Conservation (phyloP, 2,113 vertebrate genomes). For the Microtus montanus region DNA sequence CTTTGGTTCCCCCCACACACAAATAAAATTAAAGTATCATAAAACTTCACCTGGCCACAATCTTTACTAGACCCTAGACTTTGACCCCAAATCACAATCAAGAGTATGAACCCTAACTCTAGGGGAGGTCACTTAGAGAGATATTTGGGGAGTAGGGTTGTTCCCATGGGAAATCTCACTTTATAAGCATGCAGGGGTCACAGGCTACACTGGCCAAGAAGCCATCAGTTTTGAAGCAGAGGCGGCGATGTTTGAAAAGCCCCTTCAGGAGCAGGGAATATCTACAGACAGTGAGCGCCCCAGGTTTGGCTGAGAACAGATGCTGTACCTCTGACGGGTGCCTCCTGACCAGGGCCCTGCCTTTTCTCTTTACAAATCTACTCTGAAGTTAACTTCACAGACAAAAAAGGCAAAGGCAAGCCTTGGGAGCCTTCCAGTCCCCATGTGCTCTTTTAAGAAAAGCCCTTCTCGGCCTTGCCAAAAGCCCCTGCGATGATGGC, state of each 20-base stretch:
- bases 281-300: not conserved
- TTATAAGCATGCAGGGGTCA: not conserved
- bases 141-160: not conserved
- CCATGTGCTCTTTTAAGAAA: not conserved
- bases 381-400: slow-evolving; percentile 42
- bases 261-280: not conserved
- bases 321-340: not conserved
- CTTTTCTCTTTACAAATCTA: slow-evolving; percentile 52
- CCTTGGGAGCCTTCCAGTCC: not conserved
- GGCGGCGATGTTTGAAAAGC: not conserved
- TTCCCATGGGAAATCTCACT: not conserved
- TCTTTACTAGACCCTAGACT: not conserved
- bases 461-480: slow-evolving; percentile 8
- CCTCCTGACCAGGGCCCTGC: not conserved
- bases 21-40: not conserved
- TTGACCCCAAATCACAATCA: not conserved
- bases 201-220: not conserved
- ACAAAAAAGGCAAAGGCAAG: not conserved
- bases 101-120: not conserved
- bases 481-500: slow-evolving; percentile 15
- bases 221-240: not conserved
- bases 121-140: not conserved
- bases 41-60: not conserved
- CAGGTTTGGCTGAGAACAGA: not conserved
- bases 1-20: not conserved